Conservation (phyloP, 2,888 invertebrate genomes). For the Callyntrura sp. region DNA sequence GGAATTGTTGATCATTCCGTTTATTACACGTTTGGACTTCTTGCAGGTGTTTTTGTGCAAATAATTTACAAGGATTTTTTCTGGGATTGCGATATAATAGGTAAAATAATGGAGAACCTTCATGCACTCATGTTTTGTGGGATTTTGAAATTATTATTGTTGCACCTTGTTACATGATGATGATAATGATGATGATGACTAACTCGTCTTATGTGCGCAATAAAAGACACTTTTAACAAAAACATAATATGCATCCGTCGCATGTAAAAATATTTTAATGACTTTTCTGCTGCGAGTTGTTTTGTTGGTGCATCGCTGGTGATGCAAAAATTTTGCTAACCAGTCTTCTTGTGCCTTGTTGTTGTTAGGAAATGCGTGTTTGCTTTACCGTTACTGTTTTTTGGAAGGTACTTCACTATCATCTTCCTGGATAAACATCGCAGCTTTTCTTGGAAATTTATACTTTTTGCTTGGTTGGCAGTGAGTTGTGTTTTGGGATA, state of each 20-base stretch:
- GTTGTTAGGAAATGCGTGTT: not conserved
- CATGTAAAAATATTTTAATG: not conserved
- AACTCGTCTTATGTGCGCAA: not conserved
- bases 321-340: not conserved
- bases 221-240: not conserved
- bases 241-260: not conserved
- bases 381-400: not conserved
- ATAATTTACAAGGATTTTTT: constrained; percentile 14
- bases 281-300: not conserved
- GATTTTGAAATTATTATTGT: constrained; percentile 28
- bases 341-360: not conserved
- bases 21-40: not conserved
- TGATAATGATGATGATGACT: too few species aligned
- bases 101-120: not conserved
- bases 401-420: not conserved
- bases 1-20: constrained; percentile 2
- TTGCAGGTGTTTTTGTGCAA: not conserved
- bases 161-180: not conserved
- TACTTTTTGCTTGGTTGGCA: not conserved
- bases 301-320: not conserved
- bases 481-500: not conserved
- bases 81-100: not conserved
- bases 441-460: not conserved
- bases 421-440: constrained; percentile 23
- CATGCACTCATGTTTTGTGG: not conserved